phyloP scores from a whole-genome alignment of 1,140 invertebrate species.

The Drosophila repletoides region DNA sequence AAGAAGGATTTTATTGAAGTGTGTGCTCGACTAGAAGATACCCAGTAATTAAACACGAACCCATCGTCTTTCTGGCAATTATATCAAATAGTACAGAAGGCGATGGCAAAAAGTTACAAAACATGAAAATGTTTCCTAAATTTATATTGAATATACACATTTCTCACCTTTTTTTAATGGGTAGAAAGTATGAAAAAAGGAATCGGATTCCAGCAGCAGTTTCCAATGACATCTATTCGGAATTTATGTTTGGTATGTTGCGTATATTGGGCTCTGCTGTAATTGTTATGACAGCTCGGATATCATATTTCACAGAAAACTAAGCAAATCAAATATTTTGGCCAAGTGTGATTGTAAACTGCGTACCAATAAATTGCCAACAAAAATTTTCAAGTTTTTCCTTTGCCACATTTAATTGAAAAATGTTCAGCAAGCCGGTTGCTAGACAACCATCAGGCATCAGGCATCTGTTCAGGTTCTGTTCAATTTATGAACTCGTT shows the following conservation, averaged over 20 bases:
- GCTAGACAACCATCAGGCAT: slow-evolving; percentile 27
- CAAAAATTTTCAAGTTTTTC: slow-evolving; percentile 37
- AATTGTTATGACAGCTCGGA: slow-evolving; percentile 38
- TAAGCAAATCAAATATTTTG: slow-evolving; percentile 20
- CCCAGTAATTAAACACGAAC: too few relatives aligned
- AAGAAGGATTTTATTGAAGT: too few relatives aligned
- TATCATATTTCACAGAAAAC: slow-evolving; percentile 49
- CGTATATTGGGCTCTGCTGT: too few relatives aligned
- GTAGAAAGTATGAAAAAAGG: too few relatives aligned
- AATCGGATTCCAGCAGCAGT: slow-evolving; percentile 22
- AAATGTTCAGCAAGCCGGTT: slow-evolving; percentile 53
- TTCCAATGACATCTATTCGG: slow-evolving; percentile 38
- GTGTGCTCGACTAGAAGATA: too few relatives aligned
- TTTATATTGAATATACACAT: too few relatives aligned
- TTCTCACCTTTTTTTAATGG: too few relatives aligned
- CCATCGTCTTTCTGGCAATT: too few relatives aligned
- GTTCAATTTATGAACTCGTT: slow-evolving; percentile 35
- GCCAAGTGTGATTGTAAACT: slow-evolving; percentile 28
- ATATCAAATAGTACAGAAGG: too few relatives aligned
- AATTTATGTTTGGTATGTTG: slow-evolving; percentile 32
- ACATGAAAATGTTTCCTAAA: too few relatives aligned
- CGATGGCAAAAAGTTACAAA: too few relatives aligned
- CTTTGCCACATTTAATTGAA: slow-evolving; percentile 59
- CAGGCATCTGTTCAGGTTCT: too few relatives aligned
- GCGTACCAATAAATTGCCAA: slow-evolving; percentile 56